Conservation (phyloP, 2,797 vertebrate genomes). For the Picus viridis region DNA sequence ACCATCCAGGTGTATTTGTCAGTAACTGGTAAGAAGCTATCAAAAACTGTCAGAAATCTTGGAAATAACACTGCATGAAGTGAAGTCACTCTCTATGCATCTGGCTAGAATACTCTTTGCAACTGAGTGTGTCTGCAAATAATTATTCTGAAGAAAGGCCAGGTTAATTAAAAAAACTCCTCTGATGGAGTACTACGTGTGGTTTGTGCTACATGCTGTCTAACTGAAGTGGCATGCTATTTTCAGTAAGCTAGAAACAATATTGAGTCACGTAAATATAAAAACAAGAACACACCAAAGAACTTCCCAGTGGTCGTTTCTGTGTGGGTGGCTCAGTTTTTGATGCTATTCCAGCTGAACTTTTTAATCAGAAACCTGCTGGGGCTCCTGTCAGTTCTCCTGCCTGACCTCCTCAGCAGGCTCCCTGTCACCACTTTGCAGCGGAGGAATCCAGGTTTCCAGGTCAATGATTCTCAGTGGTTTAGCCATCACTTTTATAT, state of each 20-base stretch:
- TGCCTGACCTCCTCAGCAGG: not conserved
- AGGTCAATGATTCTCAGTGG: conserved; percentile 13
- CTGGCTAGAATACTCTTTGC: not conserved
- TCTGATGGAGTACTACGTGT: not conserved
- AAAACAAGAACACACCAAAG: not conserved
- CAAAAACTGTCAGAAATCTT: not conserved
- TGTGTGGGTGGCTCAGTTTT: not conserved
- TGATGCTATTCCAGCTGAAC: not conserved
- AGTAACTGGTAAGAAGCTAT: not conserved
- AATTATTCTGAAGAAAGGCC: not conserved
- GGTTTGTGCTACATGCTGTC: not conserved
- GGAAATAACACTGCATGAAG: not conserved
- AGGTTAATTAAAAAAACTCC: not conserved
- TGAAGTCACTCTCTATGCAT: not conserved
- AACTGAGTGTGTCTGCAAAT: not conserved
- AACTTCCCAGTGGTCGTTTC: not conserved
- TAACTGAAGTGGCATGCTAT: not conserved
- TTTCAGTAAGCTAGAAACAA: not conserved
- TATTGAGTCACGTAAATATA: not conserved
- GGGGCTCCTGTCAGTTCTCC: not conserved
- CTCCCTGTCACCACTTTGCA: not conserved
- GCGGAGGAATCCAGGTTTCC: not conserved
- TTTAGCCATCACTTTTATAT: not conserved
- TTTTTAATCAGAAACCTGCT: not conserved
- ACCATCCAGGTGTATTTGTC: not conserved